Percentiles rank a stretch among this genome's conserved stretches.
These are phyloP conservation scores for Drosophila cracens DNA, from an alignment of 2,888 invertebrate genomes.

Conservation along the genomic window DNA sequence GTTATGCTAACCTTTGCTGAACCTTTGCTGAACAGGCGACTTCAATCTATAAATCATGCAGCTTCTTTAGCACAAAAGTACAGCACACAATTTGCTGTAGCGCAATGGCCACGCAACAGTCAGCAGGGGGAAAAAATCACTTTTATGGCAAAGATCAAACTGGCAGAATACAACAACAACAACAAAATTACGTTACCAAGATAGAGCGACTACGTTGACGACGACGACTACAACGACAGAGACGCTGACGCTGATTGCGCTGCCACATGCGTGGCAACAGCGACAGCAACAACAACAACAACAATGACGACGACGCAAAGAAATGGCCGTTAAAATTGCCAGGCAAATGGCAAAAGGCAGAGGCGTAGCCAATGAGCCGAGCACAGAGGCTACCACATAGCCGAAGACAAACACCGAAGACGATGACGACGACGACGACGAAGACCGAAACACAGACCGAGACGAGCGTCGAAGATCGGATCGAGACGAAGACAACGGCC, in stretches of 20 bases:
- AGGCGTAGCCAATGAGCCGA: slow-evolving; percentile 68
- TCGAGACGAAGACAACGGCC: slow-evolving; percentile 42
- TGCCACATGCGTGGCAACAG: slow-evolving; percentile 18
- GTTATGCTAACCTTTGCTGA: slow-evolving; percentile 44
- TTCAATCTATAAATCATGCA: slow-evolving; percentile 52
- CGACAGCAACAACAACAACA: slow-evolving; percentile 22
- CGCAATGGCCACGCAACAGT: slow-evolving; percentile 72
- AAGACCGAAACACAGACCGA: slow-evolving; percentile 7
- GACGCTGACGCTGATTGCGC: slow-evolving; percentile 7
- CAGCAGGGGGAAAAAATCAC: slow-evolving; percentile 70
- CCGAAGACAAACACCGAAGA: slow-evolving; percentile 3
- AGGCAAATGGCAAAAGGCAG: slow-evolving; percentile 76
- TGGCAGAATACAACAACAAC: slow-evolving; percentile 60
- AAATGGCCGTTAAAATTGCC: slow-evolving; percentile 79
- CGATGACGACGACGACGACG: slow-evolving; percentile 23
- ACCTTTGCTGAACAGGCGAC: slow-evolving; percentile 36
- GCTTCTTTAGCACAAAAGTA: slow-evolving; percentile 62
- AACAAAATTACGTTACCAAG: slow-evolving; percentile 75
- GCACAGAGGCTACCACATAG: slow-evolving; percentile 53
- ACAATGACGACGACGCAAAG: slow-evolving; percentile 48
- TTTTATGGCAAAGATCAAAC: slow-evolving; percentile 79
- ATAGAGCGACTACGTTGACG: slow-evolving; percentile 60
- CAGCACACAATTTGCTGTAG: slow-evolving; percentile 72
- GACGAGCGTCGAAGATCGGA: slow-evolving; percentile 27
- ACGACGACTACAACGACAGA: slow-evolving; percentile 45